Conservation (phyloP, 2,113 vertebrate genomes). For the Hyperopisus bebe region DNA sequence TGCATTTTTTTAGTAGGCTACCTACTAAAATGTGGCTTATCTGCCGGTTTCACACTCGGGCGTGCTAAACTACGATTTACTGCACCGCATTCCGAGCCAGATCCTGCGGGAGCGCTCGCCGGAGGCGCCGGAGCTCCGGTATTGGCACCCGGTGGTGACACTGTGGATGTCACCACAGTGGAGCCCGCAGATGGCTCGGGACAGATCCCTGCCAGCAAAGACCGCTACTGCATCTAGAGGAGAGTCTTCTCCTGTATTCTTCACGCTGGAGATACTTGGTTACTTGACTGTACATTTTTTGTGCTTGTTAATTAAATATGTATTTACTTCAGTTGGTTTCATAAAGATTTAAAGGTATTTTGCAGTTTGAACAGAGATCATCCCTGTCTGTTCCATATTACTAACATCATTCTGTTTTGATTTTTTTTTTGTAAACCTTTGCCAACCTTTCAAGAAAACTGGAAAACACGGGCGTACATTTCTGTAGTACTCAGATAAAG, state of each 20-base stretch:
- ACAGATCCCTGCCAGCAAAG: background rate
- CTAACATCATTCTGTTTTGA: background rate
- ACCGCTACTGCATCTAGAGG: background rate
- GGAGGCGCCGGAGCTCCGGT: background rate
- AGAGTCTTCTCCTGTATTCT: background rate
- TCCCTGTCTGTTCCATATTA: background rate
- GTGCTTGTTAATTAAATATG: background rate
- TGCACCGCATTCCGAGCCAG: background rate
- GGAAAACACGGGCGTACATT: background rate
- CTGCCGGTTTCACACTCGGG: background rate
- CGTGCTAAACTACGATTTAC: background rate
- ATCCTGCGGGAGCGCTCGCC: background rate
- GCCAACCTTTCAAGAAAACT: background rate
- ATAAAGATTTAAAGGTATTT: background rate
- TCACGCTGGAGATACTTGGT: background rate
- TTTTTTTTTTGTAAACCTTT: background rate
- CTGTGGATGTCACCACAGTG: background rate
- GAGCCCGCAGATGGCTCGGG: background rate
- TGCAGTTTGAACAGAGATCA: background rate
- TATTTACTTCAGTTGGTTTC: background rate
- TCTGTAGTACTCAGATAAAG: background rate
- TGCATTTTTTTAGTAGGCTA: background rate
- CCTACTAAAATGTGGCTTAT: background rate
- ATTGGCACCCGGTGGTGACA: background rate
- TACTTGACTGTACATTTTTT: background rate